phyloP scores from a whole-genome alignment of 2,888 invertebrate genomes.

The Cetonia aurata region DNA sequence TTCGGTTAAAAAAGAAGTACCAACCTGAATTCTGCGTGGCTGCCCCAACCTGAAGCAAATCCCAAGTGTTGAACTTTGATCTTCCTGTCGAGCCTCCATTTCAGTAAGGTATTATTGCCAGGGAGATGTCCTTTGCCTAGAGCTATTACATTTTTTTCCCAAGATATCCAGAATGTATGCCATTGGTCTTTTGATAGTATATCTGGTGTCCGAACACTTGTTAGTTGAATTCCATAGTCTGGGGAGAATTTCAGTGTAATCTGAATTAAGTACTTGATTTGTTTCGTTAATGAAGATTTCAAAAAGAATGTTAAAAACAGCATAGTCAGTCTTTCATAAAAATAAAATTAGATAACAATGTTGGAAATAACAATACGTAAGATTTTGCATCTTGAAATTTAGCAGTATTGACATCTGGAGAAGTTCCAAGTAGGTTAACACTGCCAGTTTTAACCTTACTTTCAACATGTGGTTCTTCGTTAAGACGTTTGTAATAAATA shows the following conservation, averaged over 20 bases:
- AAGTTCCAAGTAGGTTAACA: too few species aligned
- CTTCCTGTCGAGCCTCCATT: slow-evolving; percentile 73
- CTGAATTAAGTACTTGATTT: neutral
- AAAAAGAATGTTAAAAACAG: neutral
- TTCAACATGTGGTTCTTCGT: too few species aligned
- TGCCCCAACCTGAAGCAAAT: slow-evolving; percentile 75
- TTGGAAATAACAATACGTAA: too few species aligned
- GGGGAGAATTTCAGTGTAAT: slow-evolving; percentile 47
- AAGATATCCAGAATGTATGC: slow-evolving; percentile 78
- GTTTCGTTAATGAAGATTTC: neutral
- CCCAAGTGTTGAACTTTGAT: slow-evolving; percentile 74
- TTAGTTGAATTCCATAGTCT: slow-evolving; percentile 76
- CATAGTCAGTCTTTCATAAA: neutral
- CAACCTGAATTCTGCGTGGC: slow-evolving; percentile 75
- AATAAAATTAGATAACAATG: neutral
- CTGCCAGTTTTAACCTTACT: too few species aligned
- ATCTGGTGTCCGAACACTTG: slow-evolving; percentile 71
- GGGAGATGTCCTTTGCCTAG: slow-evolving; percentile 73
- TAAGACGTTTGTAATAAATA: too few species aligned
- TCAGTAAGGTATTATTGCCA: slow-evolving; percentile 70
- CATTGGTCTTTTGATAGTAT: slow-evolving; percentile 71
- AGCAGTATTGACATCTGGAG: too few species aligned
- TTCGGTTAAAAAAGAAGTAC: slow-evolving; percentile 30
- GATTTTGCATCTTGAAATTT: too few species aligned
- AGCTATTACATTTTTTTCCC: slow-evolving; percentile 72